These are phyloP conservation scores for Megathymus violae DNA, from an alignment of 1,140 invertebrate genomes.

Conservation along the genomic window DNA sequence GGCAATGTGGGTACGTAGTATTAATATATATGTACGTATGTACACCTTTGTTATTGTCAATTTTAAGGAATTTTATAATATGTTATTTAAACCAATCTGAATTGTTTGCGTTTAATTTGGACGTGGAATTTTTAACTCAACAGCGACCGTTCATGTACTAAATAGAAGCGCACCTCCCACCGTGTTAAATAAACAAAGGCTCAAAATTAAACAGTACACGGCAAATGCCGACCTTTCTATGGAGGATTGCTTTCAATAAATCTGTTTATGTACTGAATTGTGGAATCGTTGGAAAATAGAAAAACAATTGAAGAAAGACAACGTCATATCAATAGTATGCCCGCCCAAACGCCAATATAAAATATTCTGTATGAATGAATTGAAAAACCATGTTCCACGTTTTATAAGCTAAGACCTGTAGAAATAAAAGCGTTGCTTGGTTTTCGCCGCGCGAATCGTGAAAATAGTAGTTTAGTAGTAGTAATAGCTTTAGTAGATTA, in stretches of 20 bases:
- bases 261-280: slow-evolving; percentile 13
- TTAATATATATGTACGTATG: too few species aligned
- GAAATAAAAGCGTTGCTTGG: too few species aligned
- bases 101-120: neutral
- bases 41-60: too few species aligned
- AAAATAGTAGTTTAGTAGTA: too few species aligned
- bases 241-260: neutral
- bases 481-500: too few species aligned
- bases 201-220: slow-evolving; percentile 2
- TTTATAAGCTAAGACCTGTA: too few species aligned
- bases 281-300: slow-evolving; percentile 5
- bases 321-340: neutral
- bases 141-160: neutral
- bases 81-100: neutral
- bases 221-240: neutral
- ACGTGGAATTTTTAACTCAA: neutral
- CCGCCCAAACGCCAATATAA: too few species aligned
- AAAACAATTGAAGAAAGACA: slow-evolving; percentile 23
- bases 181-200: neutral
- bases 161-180: neutral
- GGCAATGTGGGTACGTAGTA: too few species aligned
- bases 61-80: neutral
- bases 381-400: neutral
- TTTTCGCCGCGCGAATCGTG: too few species aligned
- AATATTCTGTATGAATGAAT: too few species aligned